Base-by-base conservation (phyloP, 2,797 vertebrate genomes). In the Sebastolobus alascanus region DNA sequence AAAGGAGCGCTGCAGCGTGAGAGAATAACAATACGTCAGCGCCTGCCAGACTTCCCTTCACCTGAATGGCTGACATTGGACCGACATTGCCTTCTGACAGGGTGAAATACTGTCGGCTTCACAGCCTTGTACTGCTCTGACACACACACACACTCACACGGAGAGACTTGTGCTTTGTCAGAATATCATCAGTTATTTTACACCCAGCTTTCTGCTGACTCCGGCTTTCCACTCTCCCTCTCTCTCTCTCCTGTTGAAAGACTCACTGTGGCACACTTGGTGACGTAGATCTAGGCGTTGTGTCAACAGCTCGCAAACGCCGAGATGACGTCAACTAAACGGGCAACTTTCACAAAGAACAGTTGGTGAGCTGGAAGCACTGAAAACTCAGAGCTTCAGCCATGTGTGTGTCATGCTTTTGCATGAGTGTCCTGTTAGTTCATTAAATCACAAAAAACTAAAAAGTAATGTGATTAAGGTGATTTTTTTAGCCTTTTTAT, bases 121-220 rank as follows among this genome's bases (percentile, higher is more conserved):
- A 33, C 60, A 52, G 78, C 72, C 73, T 78, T 38, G 43, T 65
- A 46, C 38, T 13, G 6, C 54, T 18, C 67, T 50, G 7, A 52
- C 65, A n/a, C 27, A 33, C 65, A 20, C 56, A 7, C 25, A 13
- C 13, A 8, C 55, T 4, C 27, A 8, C 56, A 16, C n/a, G n/a
- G 33, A 59, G 35, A 79, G 22, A 61, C 58, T 31, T 68, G 68
- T 73, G 43, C 85, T 83, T 79, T 76, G 73, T 85, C 79, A 74
- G 80, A 90, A 75, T 79, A 74, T 84, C 84, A 80, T 89, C 75
- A 84, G 79, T 82, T 88, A 87, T 86, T 89, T 90, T 88, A 85
- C 86, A 86, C 85, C 56, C 65, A 6, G 59, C 64, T 84, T 90
- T 90, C 84, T 91, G 92, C 93, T 93, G 93, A 94, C 88, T 87